Conservation (phyloP, 1,140 invertebrate genomes). For the Musca domestica region DNA sequence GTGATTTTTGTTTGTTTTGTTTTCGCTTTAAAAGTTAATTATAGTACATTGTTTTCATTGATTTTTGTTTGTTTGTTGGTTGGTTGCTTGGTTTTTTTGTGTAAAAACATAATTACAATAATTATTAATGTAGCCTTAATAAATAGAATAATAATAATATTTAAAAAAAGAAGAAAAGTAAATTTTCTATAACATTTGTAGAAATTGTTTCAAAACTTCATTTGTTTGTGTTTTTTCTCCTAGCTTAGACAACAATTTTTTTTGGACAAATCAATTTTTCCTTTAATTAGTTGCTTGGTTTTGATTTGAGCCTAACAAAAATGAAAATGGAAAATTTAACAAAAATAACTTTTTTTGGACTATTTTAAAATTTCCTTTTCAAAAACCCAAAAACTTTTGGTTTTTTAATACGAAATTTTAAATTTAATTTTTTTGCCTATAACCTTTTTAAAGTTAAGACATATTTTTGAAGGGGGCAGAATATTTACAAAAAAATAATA, state of each 20-base stretch:
- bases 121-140: too few relatives aligned
- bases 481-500: background rate
- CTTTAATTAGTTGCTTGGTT: background rate
- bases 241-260: too few relatives aligned
- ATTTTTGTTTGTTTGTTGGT: too few relatives aligned
- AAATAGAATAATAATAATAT: too few relatives aligned
- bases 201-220: background rate
- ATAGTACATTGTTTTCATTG: constrained; percentile 6
- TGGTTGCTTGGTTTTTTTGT: background rate
- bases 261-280: constrained; percentile 6
- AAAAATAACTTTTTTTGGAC: too few relatives aligned
- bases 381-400: background rate
- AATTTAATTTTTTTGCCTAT: background rate
- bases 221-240: background rate
- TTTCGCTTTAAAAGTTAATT: constrained; percentile 21
- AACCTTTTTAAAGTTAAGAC: constrained; percentile 12
- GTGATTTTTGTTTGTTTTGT: background rate
- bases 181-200: constrained; percentile 5
- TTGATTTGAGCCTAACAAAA: constrained; percentile 11
- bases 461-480: too few relatives aligned
- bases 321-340: too few relatives aligned
- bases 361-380: too few relatives aligned
- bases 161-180: constrained; percentile 12
- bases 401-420: background rate
- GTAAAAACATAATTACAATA: too few relatives aligned